Percentiles rank a stretch among this genome's conserved stretches.
Evolutionary conservation across 2,797 vertebrate genomes (phyloP).

Genomic region (Lemur catta): DNA sequence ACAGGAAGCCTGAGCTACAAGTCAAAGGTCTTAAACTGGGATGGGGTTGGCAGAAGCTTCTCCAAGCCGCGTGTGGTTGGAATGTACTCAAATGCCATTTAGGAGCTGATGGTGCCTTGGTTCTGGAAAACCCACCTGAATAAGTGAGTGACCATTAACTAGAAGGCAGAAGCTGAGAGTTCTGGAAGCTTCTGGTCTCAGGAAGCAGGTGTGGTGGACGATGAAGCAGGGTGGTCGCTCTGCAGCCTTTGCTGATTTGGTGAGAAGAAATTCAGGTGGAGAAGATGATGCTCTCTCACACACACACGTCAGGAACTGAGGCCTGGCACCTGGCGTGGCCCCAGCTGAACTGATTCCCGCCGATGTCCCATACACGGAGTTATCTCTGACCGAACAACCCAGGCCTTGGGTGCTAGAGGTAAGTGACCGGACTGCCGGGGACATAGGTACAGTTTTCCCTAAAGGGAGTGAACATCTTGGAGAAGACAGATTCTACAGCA

Average conservation of each 20-base stretch:
- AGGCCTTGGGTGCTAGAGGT: no score
- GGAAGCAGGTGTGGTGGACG: no score
- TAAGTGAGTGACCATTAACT: not conserved
- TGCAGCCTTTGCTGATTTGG: not conserved
- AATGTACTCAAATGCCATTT: rapidly evolving
- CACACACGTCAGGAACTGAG: not conserved
- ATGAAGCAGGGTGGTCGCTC: rapidly evolving
- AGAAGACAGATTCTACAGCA: not conserved
- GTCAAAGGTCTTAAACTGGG: not conserved
- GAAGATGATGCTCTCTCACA: not conserved
- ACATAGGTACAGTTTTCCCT: not conserved
- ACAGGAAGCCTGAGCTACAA: not conserved
- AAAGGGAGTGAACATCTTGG: not conserved
- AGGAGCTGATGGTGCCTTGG: not conserved
- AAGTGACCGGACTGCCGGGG: not conserved
- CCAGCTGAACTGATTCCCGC: not conserved
- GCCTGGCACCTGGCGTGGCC: not conserved
- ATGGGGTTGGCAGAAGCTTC: not conserved
- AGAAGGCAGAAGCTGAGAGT: not conserved
- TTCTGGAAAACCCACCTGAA: not conserved
- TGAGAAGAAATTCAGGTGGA: not conserved
- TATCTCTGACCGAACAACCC: not conserved
- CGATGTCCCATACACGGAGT: no score
- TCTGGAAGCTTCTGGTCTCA: no score
- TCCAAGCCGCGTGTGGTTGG: no score